A percentile compares a stretch with the other conserved stretches of the same genome.
These are phyloP conservation scores for Zaprionus inermis DNA, from an alignment of 1,140 invertebrate species.

Conservation along the genomic window DNA sequence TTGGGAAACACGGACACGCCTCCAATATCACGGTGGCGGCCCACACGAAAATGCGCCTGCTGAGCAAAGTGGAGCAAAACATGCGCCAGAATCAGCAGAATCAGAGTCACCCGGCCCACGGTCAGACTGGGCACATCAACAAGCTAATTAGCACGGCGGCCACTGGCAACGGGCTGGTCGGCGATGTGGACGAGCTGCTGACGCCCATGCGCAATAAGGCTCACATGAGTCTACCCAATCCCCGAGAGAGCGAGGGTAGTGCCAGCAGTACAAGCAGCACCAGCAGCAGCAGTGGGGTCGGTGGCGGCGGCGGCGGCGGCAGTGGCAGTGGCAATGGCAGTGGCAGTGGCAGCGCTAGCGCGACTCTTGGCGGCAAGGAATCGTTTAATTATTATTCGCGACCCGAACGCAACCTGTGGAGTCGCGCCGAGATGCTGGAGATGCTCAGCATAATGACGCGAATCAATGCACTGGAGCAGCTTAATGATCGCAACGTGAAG, in stretches of 20 bases:
- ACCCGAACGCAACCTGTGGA: conserved; percentile 80
- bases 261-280: conserved; percentile 10
- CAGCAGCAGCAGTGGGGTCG: conserved; percentile 1
- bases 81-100: conserved; percentile 60
- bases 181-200: conserved; percentile 73
- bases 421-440: conserved; percentile 74
- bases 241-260: background rate
- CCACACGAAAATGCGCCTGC: conserved; percentile 70
- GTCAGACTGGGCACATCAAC: conserved; percentile 55
- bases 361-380: conserved; percentile 23
- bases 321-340: conserved; percentile 8
- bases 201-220: conserved; percentile 63
- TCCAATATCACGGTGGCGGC: conserved; percentile 63
- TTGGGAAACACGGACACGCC: conserved; percentile 19
- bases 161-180: conserved; percentile 66
- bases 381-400: conserved; percentile 19
- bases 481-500: conserved; percentile 74
- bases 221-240: conserved; percentile 21
- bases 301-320: conserved; percentile 9
- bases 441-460: conserved; percentile 76
- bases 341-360: background rate
- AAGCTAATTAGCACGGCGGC: conserved; percentile 68
- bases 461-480: conserved; percentile 68
- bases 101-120: conserved; percentile 42
- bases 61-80: conserved; percentile 73